Evolutionary conservation across 2,888 invertebrate genomes (phyloP).

Genomic region (Agapostemon virescens): DNA sequence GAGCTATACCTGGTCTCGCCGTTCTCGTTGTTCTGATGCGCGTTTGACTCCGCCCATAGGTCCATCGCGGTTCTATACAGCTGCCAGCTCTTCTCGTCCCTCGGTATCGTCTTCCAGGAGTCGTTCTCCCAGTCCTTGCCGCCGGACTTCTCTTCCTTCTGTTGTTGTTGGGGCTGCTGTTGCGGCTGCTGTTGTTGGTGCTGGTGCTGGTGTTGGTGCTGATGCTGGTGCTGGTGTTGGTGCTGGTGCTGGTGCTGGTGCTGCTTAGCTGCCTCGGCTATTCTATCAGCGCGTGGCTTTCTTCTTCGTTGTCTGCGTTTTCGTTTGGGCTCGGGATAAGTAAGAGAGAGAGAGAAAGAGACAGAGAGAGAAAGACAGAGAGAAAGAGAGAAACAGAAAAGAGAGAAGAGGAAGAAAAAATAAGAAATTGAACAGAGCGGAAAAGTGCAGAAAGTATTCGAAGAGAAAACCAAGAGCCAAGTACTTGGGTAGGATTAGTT

Average conservation of each 20-base stretch:
- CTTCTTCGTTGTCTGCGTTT: constrained; percentile 78
- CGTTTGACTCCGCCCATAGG: constrained; percentile 78
- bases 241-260: constrained; percentile 4
- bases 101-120: constrained; percentile 78
- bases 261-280: constrained; percentile 70
- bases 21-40: constrained; percentile 65
- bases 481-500: constrained; percentile 50
- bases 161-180: constrained; percentile 70
- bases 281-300: constrained; percentile 75
- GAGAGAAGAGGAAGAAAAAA: constrained; percentile 52
- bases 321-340: constrained; percentile 71
- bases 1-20: constrained; percentile 49
- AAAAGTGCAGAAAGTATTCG: constrained; percentile 32
- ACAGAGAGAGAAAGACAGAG: constrained; percentile 46
- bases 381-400: constrained; percentile 36
- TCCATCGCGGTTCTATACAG: constrained; percentile 80
- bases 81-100: constrained; percentile 80
- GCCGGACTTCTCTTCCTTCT: constrained; percentile 66
- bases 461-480: constrained; percentile 55
- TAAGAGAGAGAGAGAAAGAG: constrained; percentile 67
- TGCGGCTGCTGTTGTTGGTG: neutral
- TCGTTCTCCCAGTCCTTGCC: constrained; percentile 78
- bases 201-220: neutral
- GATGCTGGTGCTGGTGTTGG: constrained; percentile 56
- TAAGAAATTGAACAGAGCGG: constrained; percentile 28